Evolutionary conservation across 23 tunicate species (phyloP).

Genomic region (Styela clava): DNA sequence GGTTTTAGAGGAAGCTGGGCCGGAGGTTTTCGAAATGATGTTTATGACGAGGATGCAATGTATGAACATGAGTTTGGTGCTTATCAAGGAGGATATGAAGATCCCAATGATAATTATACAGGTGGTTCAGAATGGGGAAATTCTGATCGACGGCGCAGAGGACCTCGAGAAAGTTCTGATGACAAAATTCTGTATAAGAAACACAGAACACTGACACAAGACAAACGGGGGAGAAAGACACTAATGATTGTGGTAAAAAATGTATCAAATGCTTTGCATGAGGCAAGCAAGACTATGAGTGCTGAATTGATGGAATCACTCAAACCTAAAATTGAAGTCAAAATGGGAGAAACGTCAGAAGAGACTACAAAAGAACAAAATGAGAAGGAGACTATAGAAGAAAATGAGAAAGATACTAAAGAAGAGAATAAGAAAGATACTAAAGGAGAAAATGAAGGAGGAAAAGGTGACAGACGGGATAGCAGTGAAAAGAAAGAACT

Average conservation of each 20-base stretch:
- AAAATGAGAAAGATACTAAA: background rate
- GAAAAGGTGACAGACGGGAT: background rate
- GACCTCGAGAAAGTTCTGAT: background rate
- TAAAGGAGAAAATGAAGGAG: background rate
- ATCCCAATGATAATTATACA: background rate
- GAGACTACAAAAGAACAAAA: background rate
- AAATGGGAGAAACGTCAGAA: background rate
- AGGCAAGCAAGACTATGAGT: constrained; percentile 4
- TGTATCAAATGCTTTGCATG: background rate
- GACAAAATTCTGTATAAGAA: constrained; percentile 12
- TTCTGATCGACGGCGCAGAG: background rate
- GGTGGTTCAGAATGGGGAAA: background rate
- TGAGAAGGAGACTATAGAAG: background rate
- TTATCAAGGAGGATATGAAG: constrained; percentile 15
- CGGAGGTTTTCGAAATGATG: background rate
- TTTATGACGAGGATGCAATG: constrained; percentile 4
- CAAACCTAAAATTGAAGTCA: background rate
- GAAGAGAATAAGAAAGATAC: background rate
- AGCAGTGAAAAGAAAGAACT: background rate
- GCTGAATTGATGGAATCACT: background rate
- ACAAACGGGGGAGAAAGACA: background rate
- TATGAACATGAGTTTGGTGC: background rate
- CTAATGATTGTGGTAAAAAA: background rate
- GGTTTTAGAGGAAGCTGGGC: background rate
- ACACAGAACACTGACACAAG: background rate